These are phyloP conservation scores for Ptilorrhoa leucosticta DNA, from an alignment of 2,113 vertebrate genomes.

Conservation along the genomic window DNA sequence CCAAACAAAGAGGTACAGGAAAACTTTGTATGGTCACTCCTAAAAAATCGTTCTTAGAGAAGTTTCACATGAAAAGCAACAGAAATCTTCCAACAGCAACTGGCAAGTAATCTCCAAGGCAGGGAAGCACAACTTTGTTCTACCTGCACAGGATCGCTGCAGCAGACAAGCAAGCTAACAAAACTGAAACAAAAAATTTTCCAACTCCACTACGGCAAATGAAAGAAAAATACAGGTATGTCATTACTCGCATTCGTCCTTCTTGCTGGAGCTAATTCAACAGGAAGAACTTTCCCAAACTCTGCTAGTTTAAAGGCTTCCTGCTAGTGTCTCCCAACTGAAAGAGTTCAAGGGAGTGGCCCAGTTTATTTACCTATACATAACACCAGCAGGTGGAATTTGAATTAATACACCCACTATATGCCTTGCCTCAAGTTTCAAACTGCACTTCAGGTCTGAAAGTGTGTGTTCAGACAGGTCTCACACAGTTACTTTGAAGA, in stretches of 20 bases:
- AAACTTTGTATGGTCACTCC: not conserved
- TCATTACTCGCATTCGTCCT: slow-evolving; percentile 57
- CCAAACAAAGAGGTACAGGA: not conserved
- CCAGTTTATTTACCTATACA: slow-evolving; percentile 58
- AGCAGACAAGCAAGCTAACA: slow-evolving; percentile 3
- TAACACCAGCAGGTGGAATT: slow-evolving; percentile 63
- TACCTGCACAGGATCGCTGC: not conserved
- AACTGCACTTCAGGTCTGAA: slow-evolving; percentile 23
- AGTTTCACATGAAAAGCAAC: slow-evolving; percentile 3
- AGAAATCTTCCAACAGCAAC: slow-evolving; percentile 25
- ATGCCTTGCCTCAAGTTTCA: slow-evolving; percentile 71
- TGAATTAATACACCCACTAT: slow-evolving; percentile 64
- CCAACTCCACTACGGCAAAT: slow-evolving; percentile 70
- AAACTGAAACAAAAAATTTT: slow-evolving; percentile 57
- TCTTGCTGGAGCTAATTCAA: slow-evolving; percentile 19
- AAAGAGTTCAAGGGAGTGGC: slow-evolving; percentile 70
- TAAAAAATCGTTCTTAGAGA: not conserved
- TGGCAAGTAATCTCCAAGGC: slow-evolving; percentile 27
- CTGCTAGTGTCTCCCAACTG: slow-evolving; percentile 43
- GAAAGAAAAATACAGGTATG: slow-evolving; percentile 51
- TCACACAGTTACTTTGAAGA: slow-evolving; percentile 1
- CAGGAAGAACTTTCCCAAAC: slow-evolving; percentile 49
- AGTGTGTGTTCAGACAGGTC: slow-evolving; percentile 46
- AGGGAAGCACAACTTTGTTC: not conserved
- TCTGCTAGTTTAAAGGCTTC: slow-evolving; percentile 54